Base-by-base conservation (phyloP, 2,113 vertebrate genomes). In the Capra hircus region DNA sequence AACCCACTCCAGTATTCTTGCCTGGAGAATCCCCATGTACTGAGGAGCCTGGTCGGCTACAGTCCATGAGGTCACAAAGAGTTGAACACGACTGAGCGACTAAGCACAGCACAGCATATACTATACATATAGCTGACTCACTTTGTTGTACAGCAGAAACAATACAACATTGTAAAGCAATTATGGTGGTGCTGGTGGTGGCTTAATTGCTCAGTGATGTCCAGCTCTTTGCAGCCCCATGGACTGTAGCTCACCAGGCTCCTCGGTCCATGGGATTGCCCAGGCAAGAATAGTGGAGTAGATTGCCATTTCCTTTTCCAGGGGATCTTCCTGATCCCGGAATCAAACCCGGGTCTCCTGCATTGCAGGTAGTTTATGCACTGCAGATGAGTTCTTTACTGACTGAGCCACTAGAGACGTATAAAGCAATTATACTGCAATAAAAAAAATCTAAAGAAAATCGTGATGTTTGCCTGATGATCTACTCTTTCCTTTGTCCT, bases 21-120 rank as follows among this genome's bases (percentile, higher is more conserved):
- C n/a, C n/a, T 71, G 67, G n/a, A 71, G n/a, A 40, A 71, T 40
- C 67, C 67, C n/a, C n/a, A 23, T 71, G 67, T 6, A 71, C n/a
- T 23, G 19, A 40, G n/a, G 5, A 71, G 67, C n/a, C 4, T 71
- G n/a, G 67, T 40, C 12, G 19, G n/a, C 10, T 40, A 23, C 19
- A 40, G 3, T 40, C 19, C n/a, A 71, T 23, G n/a, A 36, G 19
- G 67, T 71, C n/a, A 71, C 19, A 71, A 71, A 71, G n/a, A 71
- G 67, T 0, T 23, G 67, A 19, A 71, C n/a, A 23, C 0, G 5
- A 23, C 67, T 71, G n/a, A 36, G n/a, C 0, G 5, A 71, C 67
- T 71, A 36, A 23, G n/a, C n/a, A 71, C 64, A 71, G 64, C 64
- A 67, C 33, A 67, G 64, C 64, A 71, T 11, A 36, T 6, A 14